phyloP scores from a whole-genome alignment of 2,113 vertebrate species.

The Plectropomus leopardus region DNA sequence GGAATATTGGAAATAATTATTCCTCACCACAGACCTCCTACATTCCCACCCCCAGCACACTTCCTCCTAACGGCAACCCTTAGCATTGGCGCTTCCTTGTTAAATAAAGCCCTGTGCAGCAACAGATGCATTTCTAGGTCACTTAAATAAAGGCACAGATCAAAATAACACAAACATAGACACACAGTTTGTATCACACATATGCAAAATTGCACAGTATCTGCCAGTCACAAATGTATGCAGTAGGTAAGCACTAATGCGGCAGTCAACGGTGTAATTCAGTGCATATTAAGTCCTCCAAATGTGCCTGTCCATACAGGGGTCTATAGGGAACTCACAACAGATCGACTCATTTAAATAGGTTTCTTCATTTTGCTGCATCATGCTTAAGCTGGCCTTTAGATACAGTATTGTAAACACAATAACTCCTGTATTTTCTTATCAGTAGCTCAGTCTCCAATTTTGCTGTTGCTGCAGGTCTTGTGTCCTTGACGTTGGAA shows the following conservation, averaged over 20 bases:
- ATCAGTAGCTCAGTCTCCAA: neutral
- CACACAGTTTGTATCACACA: slow-evolving; percentile 2
- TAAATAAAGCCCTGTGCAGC: slow-evolving; percentile 44
- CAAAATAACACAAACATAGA: slow-evolving; percentile 1
- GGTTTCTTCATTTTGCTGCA: slow-evolving; percentile 30
- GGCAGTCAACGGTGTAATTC: slow-evolving; percentile 30
- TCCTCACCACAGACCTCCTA: slow-evolving; percentile 10
- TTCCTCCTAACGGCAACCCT: slow-evolving; percentile 22
- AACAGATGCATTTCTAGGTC: slow-evolving; percentile 61
- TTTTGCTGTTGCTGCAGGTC: neutral
- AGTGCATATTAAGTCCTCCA: slow-evolving; percentile 41
- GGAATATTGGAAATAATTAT: slow-evolving; percentile 42
- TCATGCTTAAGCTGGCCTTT: slow-evolving; percentile 18
- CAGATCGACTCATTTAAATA: slow-evolving; percentile 51
- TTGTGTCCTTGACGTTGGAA: neutral
- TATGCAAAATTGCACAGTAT: neutral
- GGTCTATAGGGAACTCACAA: slow-evolving; percentile 36
- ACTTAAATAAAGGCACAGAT: slow-evolving; percentile 32
- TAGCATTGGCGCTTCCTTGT: slow-evolving; percentile 15
- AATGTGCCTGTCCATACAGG: slow-evolving; percentile 40
- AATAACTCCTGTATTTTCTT: slow-evolving; percentile 15
- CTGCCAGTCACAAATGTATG: slow-evolving; percentile 51
- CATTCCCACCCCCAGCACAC: neutral
- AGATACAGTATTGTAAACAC: slow-evolving; percentile 18
- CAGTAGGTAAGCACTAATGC: slow-evolving; percentile 39